Evolutionary conservation across 1,140 invertebrate genomes (phyloP).

Genomic region (Camponotus pennsylvanicus): DNA sequence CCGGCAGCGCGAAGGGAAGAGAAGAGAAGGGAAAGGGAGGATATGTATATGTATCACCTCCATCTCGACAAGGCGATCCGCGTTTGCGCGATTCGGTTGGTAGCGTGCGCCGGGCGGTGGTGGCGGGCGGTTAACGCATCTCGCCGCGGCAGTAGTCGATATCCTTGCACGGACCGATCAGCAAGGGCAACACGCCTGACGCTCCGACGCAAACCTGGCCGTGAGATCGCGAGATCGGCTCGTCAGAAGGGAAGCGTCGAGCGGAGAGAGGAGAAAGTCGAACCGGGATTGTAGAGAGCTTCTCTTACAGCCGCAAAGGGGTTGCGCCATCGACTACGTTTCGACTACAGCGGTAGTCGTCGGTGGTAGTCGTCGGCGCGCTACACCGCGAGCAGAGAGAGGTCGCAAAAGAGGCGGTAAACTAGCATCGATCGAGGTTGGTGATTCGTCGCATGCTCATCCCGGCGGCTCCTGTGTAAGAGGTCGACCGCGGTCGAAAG

Average conservation of each 20-base stretch:
- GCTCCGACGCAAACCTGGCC: background rate
- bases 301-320: conserved; percentile 37
- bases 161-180: conserved; percentile 76
- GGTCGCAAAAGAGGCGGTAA: conserved; percentile 75
- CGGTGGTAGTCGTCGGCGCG: conserved; percentile 42
- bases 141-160: conserved; percentile 82
- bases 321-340: conserved; percentile 41
- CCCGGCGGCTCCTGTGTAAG: conserved; percentile 71
- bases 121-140: conserved; percentile 70
- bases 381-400: conserved; percentile 49
- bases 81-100: conserved; percentile 79
- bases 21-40: background rate
- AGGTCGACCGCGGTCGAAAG: conserved; percentile 62
- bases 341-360: conserved; percentile 43
- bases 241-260: background rate
- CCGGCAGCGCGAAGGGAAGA: conserved; percentile 8
- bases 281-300: background rate
- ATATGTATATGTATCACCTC: conserved; percentile 62
- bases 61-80: conserved; percentile 48
- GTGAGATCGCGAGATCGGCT: background rate
- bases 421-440: conserved; percentile 73
- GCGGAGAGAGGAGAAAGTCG: background rate
- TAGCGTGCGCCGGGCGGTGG: conserved; percentile 80
- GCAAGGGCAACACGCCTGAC: conserved; percentile 24
- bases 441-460: conserved; percentile 74